A percentile compares a stretch with the other conserved stretches of the same genome.
phyloP scores from a whole-genome alignment of 2,797 vertebrate genomes.

The Phalanger gymnotis region DNA sequence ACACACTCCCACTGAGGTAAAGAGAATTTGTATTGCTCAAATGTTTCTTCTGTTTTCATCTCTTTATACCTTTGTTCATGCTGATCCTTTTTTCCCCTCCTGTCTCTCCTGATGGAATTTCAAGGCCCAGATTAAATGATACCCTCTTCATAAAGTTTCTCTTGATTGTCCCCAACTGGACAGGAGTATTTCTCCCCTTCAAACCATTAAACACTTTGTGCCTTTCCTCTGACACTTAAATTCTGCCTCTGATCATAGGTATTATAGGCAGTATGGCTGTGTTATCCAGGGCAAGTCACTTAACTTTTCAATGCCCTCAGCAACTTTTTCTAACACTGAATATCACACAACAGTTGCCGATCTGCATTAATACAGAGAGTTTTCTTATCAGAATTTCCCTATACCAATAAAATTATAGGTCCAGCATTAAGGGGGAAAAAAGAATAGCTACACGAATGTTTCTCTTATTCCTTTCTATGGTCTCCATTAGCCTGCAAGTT shows the following conservation, averaged over 20 bases:
- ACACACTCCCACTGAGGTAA: not conserved
- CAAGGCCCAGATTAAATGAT: not conserved
- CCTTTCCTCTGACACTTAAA: not conserved
- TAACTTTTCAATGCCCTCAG: not conserved
- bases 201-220: not conserved
- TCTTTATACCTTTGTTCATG: not conserved
- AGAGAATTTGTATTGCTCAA: not conserved
- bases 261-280: not conserved
- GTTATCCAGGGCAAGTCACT: not conserved
- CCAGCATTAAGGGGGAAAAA: not conserved
- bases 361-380: not conserved
- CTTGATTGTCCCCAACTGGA: not conserved
- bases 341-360: not conserved
- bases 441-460: not conserved
- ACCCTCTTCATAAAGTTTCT: not conserved
- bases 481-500: not conserved
- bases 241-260: not conserved
- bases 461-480: not conserved
- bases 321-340: not conserved
- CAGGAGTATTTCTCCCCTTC: not conserved
- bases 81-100: not conserved
- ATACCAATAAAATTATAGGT: not conserved
- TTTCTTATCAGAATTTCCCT: not conserved
- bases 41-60: not conserved
- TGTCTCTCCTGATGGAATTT: not conserved